Percentiles rank a stretch among this genome's conserved stretches.
Evolutionary conservation across 1,140 invertebrate genomes (phyloP).

Genomic region (Cylas formicarius): DNA sequence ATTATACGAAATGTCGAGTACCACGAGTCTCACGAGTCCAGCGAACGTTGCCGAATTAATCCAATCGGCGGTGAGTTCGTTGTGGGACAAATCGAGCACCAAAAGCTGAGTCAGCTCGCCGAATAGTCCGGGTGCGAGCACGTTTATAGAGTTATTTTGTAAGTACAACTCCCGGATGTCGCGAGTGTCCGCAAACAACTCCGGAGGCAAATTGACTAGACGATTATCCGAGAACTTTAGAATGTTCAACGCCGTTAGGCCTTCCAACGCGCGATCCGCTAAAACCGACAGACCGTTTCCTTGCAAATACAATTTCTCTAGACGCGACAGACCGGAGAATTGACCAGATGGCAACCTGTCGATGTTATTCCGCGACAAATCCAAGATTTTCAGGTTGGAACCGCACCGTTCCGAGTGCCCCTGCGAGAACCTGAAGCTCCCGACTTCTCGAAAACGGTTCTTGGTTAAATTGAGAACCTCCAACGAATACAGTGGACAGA

Average conservation of each 20-base stretch:
- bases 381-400: conserved; percentile 63
- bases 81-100: conserved; percentile 76
- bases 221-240: conserved; percentile 77
- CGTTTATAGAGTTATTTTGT: conserved; percentile 79
- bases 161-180: conserved; percentile 77
- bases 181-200: conserved; percentile 71
- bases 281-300: conserved; percentile 66
- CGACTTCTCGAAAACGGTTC: conserved; percentile 72
- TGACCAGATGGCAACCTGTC: conserved; percentile 68
- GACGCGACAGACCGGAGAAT: conserved; percentile 56
- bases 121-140: conserved; percentile 78
- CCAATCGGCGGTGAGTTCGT: conserved; percentile 81
- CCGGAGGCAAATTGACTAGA: conserved; percentile 71
- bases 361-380: conserved; percentile 77
- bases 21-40: conserved; percentile 69
- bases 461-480: conserved; percentile 73
- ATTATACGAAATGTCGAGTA: conserved; percentile 76
- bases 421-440: conserved; percentile 65
- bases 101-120: conserved; percentile 71
- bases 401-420: conserved; percentile 60
- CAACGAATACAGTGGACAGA: conserved; percentile 71
- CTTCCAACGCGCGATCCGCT: conserved; percentile 74
- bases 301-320: conserved; percentile 55
- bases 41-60: conserved; percentile 80
- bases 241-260: conserved; percentile 64